Conservation (phyloP, 2,888 invertebrate species). For the Bombylius discolor region DNA sequence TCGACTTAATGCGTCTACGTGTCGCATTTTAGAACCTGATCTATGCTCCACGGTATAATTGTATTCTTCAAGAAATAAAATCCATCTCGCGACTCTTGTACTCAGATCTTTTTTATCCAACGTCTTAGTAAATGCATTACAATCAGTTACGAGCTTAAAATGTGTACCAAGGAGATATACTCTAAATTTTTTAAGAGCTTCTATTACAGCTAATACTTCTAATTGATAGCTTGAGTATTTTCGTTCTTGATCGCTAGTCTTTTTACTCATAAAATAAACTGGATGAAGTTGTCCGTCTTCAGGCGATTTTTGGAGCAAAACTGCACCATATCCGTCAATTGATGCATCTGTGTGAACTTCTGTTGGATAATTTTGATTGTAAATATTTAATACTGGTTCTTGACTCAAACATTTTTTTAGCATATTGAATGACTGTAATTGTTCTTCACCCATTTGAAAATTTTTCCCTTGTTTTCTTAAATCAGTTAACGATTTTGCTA, state of each 20-base stretch:
- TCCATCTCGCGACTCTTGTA: not conserved
- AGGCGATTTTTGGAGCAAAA: not conserved
- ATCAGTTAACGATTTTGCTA: not conserved
- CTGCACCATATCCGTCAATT: not conserved
- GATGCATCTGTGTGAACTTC: slow-evolving; percentile 6
- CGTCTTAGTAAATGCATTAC: slow-evolving; percentile 13
- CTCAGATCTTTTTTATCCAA: slow-evolving; percentile 1
- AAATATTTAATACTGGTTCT: slow-evolving; percentile 4
- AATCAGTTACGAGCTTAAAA: slow-evolving; percentile 15
- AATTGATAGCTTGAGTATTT: slow-evolving; percentile 6
- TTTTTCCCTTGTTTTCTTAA: not conserved
- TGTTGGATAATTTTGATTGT: slow-evolving; percentile 1
- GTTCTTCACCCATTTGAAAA: not conserved
- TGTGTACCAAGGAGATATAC: slow-evolving; percentile 8
- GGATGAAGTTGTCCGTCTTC: not conserved
- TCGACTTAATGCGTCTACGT: slow-evolving; percentile 7
- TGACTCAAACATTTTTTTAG: not conserved
- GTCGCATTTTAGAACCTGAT: not conserved
- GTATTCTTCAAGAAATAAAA: not conserved
- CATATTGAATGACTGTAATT: not conserved
- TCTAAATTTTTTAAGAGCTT: not conserved
- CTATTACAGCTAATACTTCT: slow-evolving; percentile 8
- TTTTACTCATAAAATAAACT: slow-evolving; percentile 2
- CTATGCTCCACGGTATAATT: slow-evolving; percentile 2
- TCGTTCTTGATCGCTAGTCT: slow-evolving; percentile 4